Evolutionary conservation across 2,113 vertebrate genomes (phyloP).

Genomic region (Kobus ellipsiprymnus): DNA sequence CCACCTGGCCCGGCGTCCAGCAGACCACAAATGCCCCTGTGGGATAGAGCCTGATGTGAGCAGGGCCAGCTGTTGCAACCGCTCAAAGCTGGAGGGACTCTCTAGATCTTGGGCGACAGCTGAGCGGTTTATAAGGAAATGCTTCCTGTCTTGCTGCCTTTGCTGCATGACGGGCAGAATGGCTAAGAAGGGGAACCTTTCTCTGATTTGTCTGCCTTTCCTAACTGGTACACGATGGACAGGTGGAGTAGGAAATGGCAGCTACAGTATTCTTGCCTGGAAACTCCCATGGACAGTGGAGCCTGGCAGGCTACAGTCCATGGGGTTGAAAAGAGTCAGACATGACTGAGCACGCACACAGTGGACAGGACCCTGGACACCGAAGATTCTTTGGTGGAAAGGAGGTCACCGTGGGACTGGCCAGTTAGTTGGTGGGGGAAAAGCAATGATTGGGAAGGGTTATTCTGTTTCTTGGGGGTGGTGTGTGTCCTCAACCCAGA

Average conservation of each 20-base stretch:
- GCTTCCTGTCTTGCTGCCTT: neutral
- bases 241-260: neutral
- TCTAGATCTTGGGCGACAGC: neutral
- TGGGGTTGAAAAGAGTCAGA: neutral
- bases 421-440: too few relatives aligned
- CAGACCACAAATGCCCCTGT: slow-evolving; percentile 94
- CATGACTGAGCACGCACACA: neutral
- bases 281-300: neutral
- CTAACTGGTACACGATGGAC: neutral
- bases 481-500: neutral
- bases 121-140: neutral
- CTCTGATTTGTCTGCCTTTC: neutral
- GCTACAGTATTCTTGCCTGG: neutral
- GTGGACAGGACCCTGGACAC: neutral
- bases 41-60: slow-evolving; percentile 5
- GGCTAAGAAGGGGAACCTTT: neutral
- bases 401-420: neutral
- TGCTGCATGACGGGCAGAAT: neutral
- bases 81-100: neutral
- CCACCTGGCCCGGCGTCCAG: slow-evolving; percentile 92
- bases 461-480: neutral
- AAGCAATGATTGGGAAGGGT: neutral
- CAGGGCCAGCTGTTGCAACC: neutral
- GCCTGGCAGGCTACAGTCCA: neutral
- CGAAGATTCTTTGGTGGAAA: neutral